Base-by-base conservation (phyloP, 1,140 invertebrate genomes). In the Caenorhabditis inopinata region DNA sequence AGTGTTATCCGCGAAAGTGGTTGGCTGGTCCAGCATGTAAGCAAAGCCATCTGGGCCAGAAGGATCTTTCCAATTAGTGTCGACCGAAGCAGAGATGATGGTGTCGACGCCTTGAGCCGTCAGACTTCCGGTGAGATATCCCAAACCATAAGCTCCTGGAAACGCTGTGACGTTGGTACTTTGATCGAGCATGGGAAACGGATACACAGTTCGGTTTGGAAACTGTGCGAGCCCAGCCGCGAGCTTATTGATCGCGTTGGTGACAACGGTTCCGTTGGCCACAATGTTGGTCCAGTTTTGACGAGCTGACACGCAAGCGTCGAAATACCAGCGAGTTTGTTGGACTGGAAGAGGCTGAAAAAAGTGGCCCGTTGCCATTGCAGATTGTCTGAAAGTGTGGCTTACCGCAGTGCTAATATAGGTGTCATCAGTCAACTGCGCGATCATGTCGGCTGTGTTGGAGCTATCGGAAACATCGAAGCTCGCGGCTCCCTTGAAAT, bases 401-500 rank as follows among this genome's bases (percentile, higher is more conserved):
- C 62, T 77, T 16, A 83, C 82, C 48, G 73, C 53, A 21, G 29
- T 77, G 11, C 29, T 45, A 21, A 78, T 46, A 51, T 83, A 83
- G n/a, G 14, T 32, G 21, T 27, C n/a, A 16, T 83, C 29, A 29
- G 38, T 74, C 23, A 83, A 14, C 38, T 83, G 49, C 12, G 51
- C 14, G 62, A 78, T 18, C 83, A 83, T 82, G 29, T 53, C 73
- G 25, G 29, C 35, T 42, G 29, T 25, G 73, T 82, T 84, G 12
- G 79, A 32, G 2, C n/a, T 21, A 45, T 84, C 83, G n/a, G 80
- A 75, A 73, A 79, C 32, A 32, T 84, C 82, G 75, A 84, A 84
- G 18, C 79, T 74, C 35, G 82, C 84, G 62, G 92, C 92, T 85
- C 92, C 92, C 25, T 96, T 92, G 95, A 95, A 97, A 0, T 93